Evolutionary conservation across 2,113 vertebrate species (phyloP).

Genomic region (Oncorhynchus nerka): DNA sequence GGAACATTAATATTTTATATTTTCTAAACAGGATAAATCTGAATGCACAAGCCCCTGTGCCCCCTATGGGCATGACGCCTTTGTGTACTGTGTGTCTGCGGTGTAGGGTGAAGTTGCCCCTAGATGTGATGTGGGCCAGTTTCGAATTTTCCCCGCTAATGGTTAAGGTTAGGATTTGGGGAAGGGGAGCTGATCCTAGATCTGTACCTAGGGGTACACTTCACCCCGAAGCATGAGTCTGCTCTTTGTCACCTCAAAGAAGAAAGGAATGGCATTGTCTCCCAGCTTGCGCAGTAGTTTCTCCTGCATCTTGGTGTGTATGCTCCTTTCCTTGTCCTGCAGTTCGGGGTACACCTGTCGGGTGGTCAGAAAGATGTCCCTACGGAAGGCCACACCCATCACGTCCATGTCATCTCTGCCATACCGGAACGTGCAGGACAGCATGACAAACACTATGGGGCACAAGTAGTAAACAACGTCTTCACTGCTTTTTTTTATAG

Average conservation of each 20-base stretch:
- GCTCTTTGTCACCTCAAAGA: constrained; percentile 78
- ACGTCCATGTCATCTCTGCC: constrained; percentile 92
- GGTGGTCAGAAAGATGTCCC: constrained; percentile 86
- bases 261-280: constrained; percentile 84
- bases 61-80: too few species aligned
- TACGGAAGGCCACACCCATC: constrained; percentile 85
- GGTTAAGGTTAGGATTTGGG: too few species aligned
- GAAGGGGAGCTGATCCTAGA: too few species aligned
- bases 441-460: constrained; percentile 83
- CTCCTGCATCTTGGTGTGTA: constrained; percentile 82
- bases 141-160: too few species aligned
- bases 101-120: too few species aligned
- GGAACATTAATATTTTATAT: too few species aligned
- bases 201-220: too few species aligned
- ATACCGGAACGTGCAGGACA: constrained; percentile 91
- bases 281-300: constrained; percentile 90
- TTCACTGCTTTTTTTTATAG: not conserved
- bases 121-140: too few species aligned
- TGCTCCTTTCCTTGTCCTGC: constrained; percentile 72
- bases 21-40: too few species aligned
- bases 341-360: constrained; percentile 85
- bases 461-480: not conserved
- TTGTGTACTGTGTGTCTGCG: too few species aligned
- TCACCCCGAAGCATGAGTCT: too few species aligned
- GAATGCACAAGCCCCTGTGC: too few species aligned